Evolutionary conservation across 2,797 vertebrate genomes (phyloP), one percentile per base, ranked within the genome.

Genomic region (Callimico goeldii): DNA sequence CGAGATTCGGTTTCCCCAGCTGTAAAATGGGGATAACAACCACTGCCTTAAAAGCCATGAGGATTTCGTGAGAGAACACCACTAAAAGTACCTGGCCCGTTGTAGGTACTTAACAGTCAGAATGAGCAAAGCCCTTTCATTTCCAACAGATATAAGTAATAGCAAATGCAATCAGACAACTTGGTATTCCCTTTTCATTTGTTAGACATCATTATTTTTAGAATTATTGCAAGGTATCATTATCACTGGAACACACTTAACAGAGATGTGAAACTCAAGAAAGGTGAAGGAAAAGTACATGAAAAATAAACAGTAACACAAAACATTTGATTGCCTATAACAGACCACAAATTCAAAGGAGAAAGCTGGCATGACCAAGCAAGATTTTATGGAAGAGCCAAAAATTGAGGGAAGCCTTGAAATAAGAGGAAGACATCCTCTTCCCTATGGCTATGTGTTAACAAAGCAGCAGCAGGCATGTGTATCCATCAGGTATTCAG

Each of bases 261-360:
- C 22, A 85, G 58, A 97, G 26, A 64, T 67, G 43, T 6, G 30
- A 89, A 81, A 82, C 58, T 95, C 75, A 91, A 83, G 67, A 26
- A 79, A 72, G 26, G 0, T 95, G 28, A 87, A 75, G 36, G 58
- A 46, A 95, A 88, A 70, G n/a, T 88, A 88, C 11, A 72, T 90
- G 87, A n/a, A 94, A 87, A 94, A 96, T 64, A 61, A 94, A 73
- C 41, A 79, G 30, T 22, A 81, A 86, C 33, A 58, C 8, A 67
- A 94, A 81, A 87, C 57, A 43, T 64, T 4, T 67, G 22, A 64
- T 22, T 87, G 57, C 17, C 76, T 41, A 0, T 55, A 91, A 92
- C 7, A 57, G 22, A 48, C 12, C 28, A 9, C 39, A 96, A 57
- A 80, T 80, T 82, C 55, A 80, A 88, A 80, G 48, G 48, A 93